Base-by-base conservation (phyloP, 2,888 invertebrate genomes). In the Crocallis elinguaria region DNA sequence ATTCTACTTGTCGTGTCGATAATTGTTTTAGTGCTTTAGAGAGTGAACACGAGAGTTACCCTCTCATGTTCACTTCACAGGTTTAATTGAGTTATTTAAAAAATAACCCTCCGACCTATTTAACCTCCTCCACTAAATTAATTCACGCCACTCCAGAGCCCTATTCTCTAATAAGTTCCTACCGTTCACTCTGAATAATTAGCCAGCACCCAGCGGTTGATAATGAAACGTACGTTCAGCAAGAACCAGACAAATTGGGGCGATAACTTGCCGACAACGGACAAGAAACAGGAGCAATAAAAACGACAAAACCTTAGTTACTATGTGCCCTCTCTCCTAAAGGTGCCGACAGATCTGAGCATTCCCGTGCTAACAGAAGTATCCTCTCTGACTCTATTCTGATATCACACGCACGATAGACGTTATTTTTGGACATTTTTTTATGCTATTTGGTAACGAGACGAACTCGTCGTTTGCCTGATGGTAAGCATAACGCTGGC, bases 201-300 rank as follows among this genome's bases (percentile, higher is more conserved):
- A 60, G 62, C 51, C 33, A 36, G 52, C 54, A 21, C 49, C 37
- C 44, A 32, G 39, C 45, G 49, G 53, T 65, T 48, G 52, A 53
- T 60, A 56, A 53, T 55, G 60, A 60, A 61, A 58, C 56, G 49
- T 51, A 45, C 57, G 53, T 32, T 58, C 49, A 14, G 62, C 60
- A 61, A 62, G 66, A 67, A 67, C 64, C 62, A 67, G 71, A 72
- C 67, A 74, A 73, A 77, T 71, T 62, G 65, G 60, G 63, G 73
- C 73, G 69, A 71, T 76, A 70, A 73, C 67, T 71, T 66, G 65
- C 56, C 55, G 60, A 60, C 62, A 42, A 60, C 50, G 56, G 49
- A 50, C 58, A 69, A 66, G 63, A 62, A 69, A 66, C 58, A 29
- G 39, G 41, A 43, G 55, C 60, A 51, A 60, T 67, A 69, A 69